Conservation (phyloP, 2,888 invertebrate species). For the Aspidiotus rigidus region DNA sequence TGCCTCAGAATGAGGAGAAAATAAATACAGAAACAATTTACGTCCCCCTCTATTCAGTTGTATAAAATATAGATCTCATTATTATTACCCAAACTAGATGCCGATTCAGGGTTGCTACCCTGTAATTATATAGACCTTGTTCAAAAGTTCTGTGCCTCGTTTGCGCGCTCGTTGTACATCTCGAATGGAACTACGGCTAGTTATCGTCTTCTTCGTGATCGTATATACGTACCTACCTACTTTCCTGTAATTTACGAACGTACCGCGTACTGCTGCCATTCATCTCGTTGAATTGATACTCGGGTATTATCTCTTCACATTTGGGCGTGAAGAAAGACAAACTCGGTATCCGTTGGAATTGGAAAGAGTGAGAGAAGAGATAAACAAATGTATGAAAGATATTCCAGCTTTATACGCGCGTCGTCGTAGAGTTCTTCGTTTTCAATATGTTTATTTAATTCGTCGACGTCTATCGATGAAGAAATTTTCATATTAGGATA, state of each 20-base stretch:
- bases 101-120: slow-evolving; percentile 32
- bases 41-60: not conserved
- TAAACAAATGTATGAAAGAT: not conserved
- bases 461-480: not conserved
- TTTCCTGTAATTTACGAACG: slow-evolving; percentile 27
- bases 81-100: slow-evolving; percentile 29
- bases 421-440: not conserved
- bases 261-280: slow-evolving; percentile 17
- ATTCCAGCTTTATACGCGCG: not conserved
- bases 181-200: slow-evolving; percentile 13
- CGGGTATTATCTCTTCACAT: slow-evolving; percentile 11
- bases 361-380: not conserved
- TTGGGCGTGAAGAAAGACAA: not conserved
- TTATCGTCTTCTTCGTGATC: slow-evolving; percentile 24
- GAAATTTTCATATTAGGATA: not conserved
- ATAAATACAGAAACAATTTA: too few relatives aligned
- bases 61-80: not conserved
- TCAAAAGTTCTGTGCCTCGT: slow-evolving; percentile 1
- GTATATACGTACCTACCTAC: slow-evolving; percentile 21
- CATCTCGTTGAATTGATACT: slow-evolving; percentile 13
- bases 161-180: slow-evolving; percentile 16
- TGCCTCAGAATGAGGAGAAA: too few relatives aligned
- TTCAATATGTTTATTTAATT: not conserved
- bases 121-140: slow-evolving; percentile 29
- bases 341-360: not conserved